Evolutionary conservation across 2,113 vertebrate species (phyloP), one percentile per base, ranked within the genome.

Genomic region (Uria aalge): DNA sequence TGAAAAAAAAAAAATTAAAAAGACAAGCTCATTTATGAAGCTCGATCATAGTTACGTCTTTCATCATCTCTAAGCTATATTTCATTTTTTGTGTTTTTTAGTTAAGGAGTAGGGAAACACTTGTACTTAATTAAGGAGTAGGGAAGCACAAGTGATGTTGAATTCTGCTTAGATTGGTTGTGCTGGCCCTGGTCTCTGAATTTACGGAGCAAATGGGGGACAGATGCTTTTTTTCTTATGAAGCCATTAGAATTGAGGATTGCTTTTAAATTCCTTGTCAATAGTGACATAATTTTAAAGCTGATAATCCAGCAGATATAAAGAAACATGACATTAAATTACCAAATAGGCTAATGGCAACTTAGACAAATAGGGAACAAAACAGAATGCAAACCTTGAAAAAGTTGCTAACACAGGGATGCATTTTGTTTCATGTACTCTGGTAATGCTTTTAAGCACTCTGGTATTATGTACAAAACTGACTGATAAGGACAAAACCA

Each of bases 201-300:
- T 69, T 88, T 62, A 85, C 23, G 85, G 38, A 69, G 23, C 50
- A 90, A 88, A 90, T 53, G 16, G 0, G 0, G 19, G 68, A 88
- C 48, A 88, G 82, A 75, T 57, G 34, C 4, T 74, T 41, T 84
- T 84, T 85, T 91, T 85, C 68, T 86, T 77, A 90, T 3, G 32
- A 88, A 90, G 72, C 41, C 45, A 71, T 85, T 81, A 84, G 47
- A 95, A 91, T 0, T 45, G 21, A 22, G 34, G 76, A 91, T 86
- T 94, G 60, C 48, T 96, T 93, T 84, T 63, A 84, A 88, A 95
- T 77, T 80, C 52, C 66, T 85, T 94, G 80, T 78, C 73, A 89
- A 68, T 36, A 90, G 40, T 43, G 68, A 74, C 45, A 85, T 55
- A 95, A 90, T 90, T 90, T 78, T 90, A 85, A 88, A 88, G 24